Base-by-base conservation (phyloP, 1,140 invertebrate species). In the Heterodera schachtii region DNA sequence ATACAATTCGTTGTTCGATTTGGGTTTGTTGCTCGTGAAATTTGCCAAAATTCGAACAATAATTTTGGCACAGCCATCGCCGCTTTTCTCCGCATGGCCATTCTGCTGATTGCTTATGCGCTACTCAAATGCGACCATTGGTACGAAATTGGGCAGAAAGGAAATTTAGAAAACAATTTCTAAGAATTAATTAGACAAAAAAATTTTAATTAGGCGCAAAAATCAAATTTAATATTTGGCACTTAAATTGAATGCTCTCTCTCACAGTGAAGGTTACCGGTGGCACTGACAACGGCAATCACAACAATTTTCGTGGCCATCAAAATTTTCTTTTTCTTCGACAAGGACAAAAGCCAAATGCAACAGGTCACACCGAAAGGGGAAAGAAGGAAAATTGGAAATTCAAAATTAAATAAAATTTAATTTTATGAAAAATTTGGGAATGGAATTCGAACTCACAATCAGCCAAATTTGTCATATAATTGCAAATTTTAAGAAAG, bases 291-390 rank as follows among this genome's bases (percentile, higher is more conserved):
- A 9, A 84, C 84, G 44, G 74, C 73, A n/a, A 66, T 83, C 21
- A 86, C 82, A 70, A 85, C 85, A n/a, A 60, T 87, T 43, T 85
- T 87, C 73, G 76, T 87, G 69, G 79, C 60, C 3, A 78, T 87
- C n/a, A 85, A 85, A 82, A 87, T 87, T 57, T 64, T 85, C 21
- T 87, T 87, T 49, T 85, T 85, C 69, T 85, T 85, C 73, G 83
- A 78, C 43, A 71, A 82, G 60, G 79, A 80, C 47, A 80, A 84
- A 84, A 49, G 71, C 43, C 80, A 76, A 76, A 67, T 79, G 60
- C 57, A 71, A 52, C 73, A 71, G 21, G 77, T 71, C 46, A 47
- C 7, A 7, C 0, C 7, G 52, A 31, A 31, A 31, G 31, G 31
- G 31, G 31, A 31, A 52, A 11, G 70, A 6, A 1, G 13, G 8